A percentile compares a stretch with the other conserved stretches of the same genome.
phyloP scores from a whole-genome alignment of 2,797 vertebrate species.

The Argentina silus region DNA sequence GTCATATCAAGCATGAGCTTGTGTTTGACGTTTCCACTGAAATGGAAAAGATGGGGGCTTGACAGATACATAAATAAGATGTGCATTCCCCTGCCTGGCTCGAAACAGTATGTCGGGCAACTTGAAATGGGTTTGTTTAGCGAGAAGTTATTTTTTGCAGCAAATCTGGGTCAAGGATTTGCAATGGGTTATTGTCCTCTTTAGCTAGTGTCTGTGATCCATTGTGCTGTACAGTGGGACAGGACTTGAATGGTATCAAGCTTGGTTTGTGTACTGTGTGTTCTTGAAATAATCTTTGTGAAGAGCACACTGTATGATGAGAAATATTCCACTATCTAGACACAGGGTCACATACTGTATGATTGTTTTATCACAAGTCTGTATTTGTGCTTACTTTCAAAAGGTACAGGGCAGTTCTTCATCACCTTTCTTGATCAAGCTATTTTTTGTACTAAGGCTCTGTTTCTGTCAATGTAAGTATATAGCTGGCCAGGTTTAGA shows the following conservation, averaged over 20 bases:
- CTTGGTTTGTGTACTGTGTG: background rate
- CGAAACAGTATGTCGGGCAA: background rate
- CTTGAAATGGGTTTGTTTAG: slow-evolving; percentile 19
- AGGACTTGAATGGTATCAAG: background rate
- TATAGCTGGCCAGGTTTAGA: background rate
- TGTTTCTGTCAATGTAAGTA: background rate
- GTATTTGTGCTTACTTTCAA: background rate
- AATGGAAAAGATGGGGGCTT: slow-evolving; percentile 28
- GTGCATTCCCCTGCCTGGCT: slow-evolving; percentile 20
- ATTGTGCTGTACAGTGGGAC: background rate
- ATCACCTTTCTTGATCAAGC: background rate
- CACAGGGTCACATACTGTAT: background rate
- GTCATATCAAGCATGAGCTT: slow-evolving; percentile 4
- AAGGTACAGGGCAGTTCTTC: background rate
- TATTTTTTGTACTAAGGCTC: background rate
- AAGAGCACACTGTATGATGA: background rate
- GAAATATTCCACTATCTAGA: background rate
- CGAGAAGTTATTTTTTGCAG: slow-evolving; percentile 42
- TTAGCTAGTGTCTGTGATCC: slow-evolving; percentile 19
- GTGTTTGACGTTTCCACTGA: slow-evolving; percentile 20
- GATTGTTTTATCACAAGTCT: background rate
- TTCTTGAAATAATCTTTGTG: background rate
- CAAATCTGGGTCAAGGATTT: slow-evolving; percentile 44
- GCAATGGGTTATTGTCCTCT: slow-evolving; percentile 32
- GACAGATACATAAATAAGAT: slow-evolving; percentile 34